Evolutionary conservation across 2,113 vertebrate genomes (phyloP).

Genomic region (Hemiscyllium ocellatum): DNA sequence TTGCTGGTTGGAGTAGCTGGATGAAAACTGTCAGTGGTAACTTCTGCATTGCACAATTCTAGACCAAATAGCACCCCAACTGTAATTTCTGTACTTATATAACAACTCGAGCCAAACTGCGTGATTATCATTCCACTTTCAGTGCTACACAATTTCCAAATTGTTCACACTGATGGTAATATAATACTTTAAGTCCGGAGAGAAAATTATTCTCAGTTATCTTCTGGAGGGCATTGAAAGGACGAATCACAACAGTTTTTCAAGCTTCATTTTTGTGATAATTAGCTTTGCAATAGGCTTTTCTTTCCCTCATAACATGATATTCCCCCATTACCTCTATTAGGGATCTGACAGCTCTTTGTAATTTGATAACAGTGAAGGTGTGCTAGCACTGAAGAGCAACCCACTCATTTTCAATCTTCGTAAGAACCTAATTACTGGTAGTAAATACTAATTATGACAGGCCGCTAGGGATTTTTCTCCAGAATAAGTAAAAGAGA

Average conservation of each 20-base stretch:
- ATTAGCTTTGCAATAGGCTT: background rate
- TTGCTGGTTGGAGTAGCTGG: background rate
- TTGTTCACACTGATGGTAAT: background rate
- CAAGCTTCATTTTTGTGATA: background rate
- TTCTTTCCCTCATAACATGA: background rate
- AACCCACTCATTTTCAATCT: background rate
- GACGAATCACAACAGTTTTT: background rate
- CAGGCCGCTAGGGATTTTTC: background rate
- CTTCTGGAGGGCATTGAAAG: background rate
- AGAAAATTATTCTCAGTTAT: background rate
- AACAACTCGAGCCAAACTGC: background rate
- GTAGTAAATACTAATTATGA: background rate
- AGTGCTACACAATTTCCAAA: background rate
- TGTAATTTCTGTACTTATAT: background rate
- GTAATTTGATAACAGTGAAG: background rate
- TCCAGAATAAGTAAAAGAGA: background rate
- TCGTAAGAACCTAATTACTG: background rate
- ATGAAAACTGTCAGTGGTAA: background rate
- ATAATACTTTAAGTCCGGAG: background rate
- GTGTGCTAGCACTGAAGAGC: background rate
- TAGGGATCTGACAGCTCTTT: background rate
- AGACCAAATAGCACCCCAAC: background rate
- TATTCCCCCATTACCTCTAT: background rate
- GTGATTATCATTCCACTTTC: background rate
- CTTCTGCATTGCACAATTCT: background rate